Evolutionary conservation across 2,797 vertebrate species (phyloP).

Genomic region (Xyrichtys novacula): DNA sequence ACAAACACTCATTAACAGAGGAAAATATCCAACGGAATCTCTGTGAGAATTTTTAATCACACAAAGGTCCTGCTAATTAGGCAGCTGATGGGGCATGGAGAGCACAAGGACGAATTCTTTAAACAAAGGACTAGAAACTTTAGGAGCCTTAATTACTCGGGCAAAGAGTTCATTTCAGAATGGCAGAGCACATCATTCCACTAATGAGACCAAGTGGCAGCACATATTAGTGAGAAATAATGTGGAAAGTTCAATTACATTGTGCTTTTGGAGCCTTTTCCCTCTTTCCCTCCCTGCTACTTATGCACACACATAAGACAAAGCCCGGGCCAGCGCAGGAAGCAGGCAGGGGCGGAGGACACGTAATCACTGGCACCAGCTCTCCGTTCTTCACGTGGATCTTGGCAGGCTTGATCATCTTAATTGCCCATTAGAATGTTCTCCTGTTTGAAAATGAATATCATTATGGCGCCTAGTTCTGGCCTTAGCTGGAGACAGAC

Average conservation of each 20-base stretch:
- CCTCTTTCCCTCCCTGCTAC: slow-evolving; percentile 80
- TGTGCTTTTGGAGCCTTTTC: slow-evolving; percentile 86
- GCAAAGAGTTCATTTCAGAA: slow-evolving; percentile 99
- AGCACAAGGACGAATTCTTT: slow-evolving; percentile 99
- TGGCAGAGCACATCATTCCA: slow-evolving; percentile 98
- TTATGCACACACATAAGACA: slow-evolving; percentile 86
- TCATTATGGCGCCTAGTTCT: slow-evolving; percentile 84
- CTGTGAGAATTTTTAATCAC: slow-evolving; percentile 99
- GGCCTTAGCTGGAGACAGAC: slow-evolving; percentile 81
- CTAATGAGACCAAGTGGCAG: slow-evolving; percentile 95
- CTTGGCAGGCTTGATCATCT: slow-evolving; percentile 91
- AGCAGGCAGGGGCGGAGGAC: slow-evolving; percentile 80
- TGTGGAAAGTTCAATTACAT: slow-evolving; percentile 93
- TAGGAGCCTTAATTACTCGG: slow-evolving; percentile 99
- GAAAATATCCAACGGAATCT: slow-evolving; percentile 99
- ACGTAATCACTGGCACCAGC: slow-evolving; percentile 84
- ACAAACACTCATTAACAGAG: slow-evolving; percentile 99
- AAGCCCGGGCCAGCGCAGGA: slow-evolving; percentile 80
- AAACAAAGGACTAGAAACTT: slow-evolving; percentile 99
- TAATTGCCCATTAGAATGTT: slow-evolving; percentile 92
- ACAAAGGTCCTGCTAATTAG: slow-evolving; percentile 99
- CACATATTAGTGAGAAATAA: slow-evolving; percentile 91
- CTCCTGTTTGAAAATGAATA: slow-evolving; percentile 91
- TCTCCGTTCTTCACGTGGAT: slow-evolving; percentile 84
- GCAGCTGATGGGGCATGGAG: slow-evolving; percentile 99